phyloP scores from a whole-genome alignment of 2,888 invertebrate genomes.

The Spisula solida region DNA sequence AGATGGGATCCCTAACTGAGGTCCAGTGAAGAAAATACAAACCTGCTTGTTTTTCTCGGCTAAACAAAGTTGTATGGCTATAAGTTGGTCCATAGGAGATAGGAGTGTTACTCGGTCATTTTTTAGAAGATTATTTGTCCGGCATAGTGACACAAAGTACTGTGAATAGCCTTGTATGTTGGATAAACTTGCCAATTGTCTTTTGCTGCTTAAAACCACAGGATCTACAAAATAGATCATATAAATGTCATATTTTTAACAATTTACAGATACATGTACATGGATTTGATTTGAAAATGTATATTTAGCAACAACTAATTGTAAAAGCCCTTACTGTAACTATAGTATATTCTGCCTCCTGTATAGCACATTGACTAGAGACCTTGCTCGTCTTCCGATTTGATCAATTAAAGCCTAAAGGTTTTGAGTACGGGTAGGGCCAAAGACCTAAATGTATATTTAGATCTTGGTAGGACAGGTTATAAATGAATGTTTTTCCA shows the following conservation, averaged over 20 bases:
- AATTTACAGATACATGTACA: not conserved
- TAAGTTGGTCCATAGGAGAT: conserved; percentile 78
- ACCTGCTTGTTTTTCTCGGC: conserved; percentile 83
- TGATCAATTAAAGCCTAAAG: too few relatives aligned
- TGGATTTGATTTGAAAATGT: not conserved
- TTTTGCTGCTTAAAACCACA: conserved; percentile 62
- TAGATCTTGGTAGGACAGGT: too few relatives aligned
- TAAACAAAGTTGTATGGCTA: conserved; percentile 81
- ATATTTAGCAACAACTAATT: not conserved
- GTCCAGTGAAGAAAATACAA: not conserved
- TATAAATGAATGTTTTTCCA: too few relatives aligned
- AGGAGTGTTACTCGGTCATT: conserved; percentile 79
- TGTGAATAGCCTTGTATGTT: conserved; percentile 61
- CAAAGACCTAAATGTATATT: too few relatives aligned
- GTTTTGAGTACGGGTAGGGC: too few relatives aligned
- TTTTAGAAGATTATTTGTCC: conserved; percentile 70
- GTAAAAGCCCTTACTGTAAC: not conserved
- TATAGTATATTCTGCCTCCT: not conserved
- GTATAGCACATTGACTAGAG: too few relatives aligned
- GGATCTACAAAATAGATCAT: not conserved
- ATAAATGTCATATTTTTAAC: not conserved
- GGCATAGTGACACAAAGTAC: conserved; percentile 73
- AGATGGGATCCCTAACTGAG: too few relatives aligned
- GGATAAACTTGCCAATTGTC: conserved; percentile 46
- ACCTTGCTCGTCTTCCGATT: too few relatives aligned